Evolutionary conservation across 2,797 vertebrate species (phyloP), one percentile per base, ranked within the genome.

Genomic region (Podargus strigoides): DNA sequence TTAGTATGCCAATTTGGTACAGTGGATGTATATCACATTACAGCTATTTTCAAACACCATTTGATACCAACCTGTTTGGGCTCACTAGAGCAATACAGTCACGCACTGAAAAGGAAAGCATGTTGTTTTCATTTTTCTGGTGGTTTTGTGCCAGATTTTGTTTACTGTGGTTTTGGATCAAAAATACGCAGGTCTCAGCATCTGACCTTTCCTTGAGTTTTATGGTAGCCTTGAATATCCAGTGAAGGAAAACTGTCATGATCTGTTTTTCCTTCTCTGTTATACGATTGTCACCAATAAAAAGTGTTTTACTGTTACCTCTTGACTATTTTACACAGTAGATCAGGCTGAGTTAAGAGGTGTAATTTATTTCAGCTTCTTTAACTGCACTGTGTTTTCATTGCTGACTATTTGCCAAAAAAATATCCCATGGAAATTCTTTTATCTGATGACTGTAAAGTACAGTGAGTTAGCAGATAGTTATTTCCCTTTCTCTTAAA

Each of bases 391-490:
- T 88, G n/a, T 85, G 69, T 92, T 97, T 95, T 94, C 80, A 41
- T 60, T 83, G 34, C 73, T 93, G 93, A 93, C 75, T 94, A 53
- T 94, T 94, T 94, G 90, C 93, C 95, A 94, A 50, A 93, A 93
- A 95, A 89, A 58, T 85, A 93, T 70, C 87, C 63, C 88, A 32
- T 95, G 89, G 93, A 96, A 94, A 83, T 95, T 88, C 42, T 88
- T 95, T 92, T 97, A 93, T 96, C 95, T 97, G 89, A 76, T 93
- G 87, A 39, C 76, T 89, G 90, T 74, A 39, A 94, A 96, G 52
- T 73, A 55, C n/a, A 72, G 78, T 7, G 8, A 93, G 81, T 93
- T 96, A 87, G 69, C 92, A 86, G 78, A 94, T 93, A 92, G 84
- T 95, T 93, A 85, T 68, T 97, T 96, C 95, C 76, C 73, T 86